These are phyloP conservation scores for Perccottus glenii DNA, from an alignment of 2,113 vertebrate species.

Conservation along the genomic window DNA sequence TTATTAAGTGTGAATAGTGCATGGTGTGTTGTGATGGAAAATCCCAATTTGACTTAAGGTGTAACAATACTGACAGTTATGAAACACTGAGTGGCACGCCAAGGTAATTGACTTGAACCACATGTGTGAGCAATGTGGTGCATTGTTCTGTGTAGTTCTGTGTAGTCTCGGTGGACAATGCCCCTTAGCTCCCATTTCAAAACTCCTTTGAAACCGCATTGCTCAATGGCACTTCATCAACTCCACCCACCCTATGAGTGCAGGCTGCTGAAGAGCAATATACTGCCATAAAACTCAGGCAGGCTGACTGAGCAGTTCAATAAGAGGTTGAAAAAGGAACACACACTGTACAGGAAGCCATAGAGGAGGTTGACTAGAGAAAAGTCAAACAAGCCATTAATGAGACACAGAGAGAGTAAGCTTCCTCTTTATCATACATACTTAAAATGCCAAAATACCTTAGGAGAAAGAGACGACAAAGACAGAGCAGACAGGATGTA, in stretches of 20 bases:
- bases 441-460: conserved; percentile 13
- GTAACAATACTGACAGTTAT: conserved; percentile 6
- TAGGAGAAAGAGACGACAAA: neutral
- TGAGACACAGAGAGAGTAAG: conserved; percentile 23
- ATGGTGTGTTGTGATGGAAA: neutral
- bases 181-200: conserved; percentile 2
- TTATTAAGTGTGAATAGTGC: conserved; percentile 7
- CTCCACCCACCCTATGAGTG: conserved; percentile 16
- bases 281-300: conserved; percentile 11
- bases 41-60: conserved; percentile 6
- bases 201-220: conserved; percentile 13
- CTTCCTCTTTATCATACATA: neutral
- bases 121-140: neutral
- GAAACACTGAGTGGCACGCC: neutral
- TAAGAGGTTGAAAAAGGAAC: neutral
- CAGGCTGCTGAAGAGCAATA: conserved; percentile 8
- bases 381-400: conserved; percentile 13
- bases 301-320: neutral
- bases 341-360: neutral
- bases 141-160: neutral
- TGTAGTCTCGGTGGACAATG: neutral
- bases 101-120: neutral
- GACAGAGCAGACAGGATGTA: neutral
- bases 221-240: conserved; percentile 24
- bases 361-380: neutral